A percentile compares a stretch with the other conserved stretches of the same genome.
These are phyloP conservation scores for Athene cunicularia DNA, from an alignment of 2,113 vertebrate genomes.

Conservation along the genomic window DNA sequence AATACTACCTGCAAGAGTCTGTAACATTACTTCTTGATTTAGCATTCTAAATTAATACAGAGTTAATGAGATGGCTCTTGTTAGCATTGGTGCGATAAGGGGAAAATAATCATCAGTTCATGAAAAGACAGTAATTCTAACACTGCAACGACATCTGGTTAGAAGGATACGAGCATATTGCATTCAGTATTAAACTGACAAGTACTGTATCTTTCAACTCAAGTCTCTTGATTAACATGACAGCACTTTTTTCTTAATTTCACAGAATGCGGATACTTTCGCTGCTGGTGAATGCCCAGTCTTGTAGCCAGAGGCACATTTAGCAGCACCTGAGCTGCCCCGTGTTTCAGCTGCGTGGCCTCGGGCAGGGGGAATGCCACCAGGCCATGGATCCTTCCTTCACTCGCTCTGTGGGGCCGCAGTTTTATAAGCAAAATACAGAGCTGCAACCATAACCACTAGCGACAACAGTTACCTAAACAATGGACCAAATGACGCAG, in stretches of 20 bases:
- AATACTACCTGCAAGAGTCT: background rate
- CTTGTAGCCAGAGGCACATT: too few relatives aligned
- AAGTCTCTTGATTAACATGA: background rate
- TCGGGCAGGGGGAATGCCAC: fast-evolving
- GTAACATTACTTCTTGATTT: fast-evolving
- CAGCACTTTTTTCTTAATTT: background rate
- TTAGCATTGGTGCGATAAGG: background rate
- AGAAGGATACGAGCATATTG: background rate
- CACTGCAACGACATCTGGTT: fast-evolving
- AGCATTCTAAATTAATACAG: background rate
- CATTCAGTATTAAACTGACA: background rate
- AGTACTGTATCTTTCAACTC: background rate
- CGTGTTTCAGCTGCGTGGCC: too few relatives aligned
- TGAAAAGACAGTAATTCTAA: background rate
- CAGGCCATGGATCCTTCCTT: background rate
- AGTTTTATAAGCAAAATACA: background rate
- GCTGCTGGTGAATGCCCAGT: background rate
- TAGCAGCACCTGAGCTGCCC: background rate
- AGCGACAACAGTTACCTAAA: background rate
- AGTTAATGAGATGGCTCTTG: background rate
- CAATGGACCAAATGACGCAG: fast-evolving
- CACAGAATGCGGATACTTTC: background rate
- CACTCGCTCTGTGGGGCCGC: fast-evolving
- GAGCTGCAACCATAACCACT: too few relatives aligned
- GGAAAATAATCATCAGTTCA: background rate